These are phyloP conservation scores for Hexactinellida sp. DNA, from an alignment of 37 sponge, comb jelly and placozoan genomes.

Conservation along the genomic window DNA sequence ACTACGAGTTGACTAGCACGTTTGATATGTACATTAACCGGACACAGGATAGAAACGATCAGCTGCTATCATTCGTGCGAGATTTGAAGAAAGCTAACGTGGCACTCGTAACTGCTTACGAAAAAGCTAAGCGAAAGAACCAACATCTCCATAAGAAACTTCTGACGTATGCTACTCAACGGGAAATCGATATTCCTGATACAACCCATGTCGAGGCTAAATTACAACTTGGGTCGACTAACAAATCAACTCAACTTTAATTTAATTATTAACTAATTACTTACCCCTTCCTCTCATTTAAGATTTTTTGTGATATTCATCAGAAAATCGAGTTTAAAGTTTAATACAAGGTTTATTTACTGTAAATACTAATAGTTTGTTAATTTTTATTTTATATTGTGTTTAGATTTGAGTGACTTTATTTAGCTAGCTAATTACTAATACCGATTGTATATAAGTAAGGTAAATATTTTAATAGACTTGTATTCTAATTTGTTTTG, in stretches of 20 bases:
- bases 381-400: no score
- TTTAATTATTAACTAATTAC: no score
- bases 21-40: not conserved
- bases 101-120: conserved; percentile 73
- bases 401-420: no score
- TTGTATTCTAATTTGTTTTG: no score
- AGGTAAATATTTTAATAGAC: no score
- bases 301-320: no score
- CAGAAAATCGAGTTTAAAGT: no score
- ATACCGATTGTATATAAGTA: no score
- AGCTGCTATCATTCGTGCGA: conserved; percentile 58
- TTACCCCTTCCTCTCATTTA: no score
- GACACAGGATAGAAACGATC: conserved; percentile 47
- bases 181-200: not conserved
- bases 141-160: conserved; percentile 61
- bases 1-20: not conserved
- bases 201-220: not conserved
- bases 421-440: no score
- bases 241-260: not conserved
- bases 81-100: conserved; percentile 56
- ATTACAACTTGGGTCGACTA: not conserved
- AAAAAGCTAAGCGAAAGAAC: conserved; percentile 58
- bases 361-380: no score
- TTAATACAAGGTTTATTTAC: no score
- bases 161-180: conserved; percentile 32